Conservation (phyloP, 2,888 invertebrate genomes). For the Galeopsomyia nigrocyanea region DNA sequence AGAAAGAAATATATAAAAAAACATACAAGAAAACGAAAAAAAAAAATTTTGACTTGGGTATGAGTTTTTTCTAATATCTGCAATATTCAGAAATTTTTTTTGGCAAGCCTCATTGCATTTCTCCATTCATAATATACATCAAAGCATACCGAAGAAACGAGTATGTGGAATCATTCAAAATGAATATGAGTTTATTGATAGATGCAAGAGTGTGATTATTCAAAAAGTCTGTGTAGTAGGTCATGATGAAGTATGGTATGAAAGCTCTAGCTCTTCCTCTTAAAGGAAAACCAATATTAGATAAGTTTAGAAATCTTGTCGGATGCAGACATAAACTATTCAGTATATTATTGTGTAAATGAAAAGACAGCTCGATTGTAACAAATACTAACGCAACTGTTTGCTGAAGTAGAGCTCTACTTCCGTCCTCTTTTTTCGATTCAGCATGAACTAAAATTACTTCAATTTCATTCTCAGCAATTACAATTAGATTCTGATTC, state of each 20-base stretch:
- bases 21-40: too few species aligned
- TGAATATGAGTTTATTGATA: constrained; percentile 29
- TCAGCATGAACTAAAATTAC: not conserved
- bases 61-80: constrained; percentile 31
- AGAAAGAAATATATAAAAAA: too few species aligned
- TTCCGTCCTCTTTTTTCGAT: constrained; percentile 44
- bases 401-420: constrained; percentile 45
- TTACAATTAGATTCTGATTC: constrained; percentile 7
- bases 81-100: constrained; percentile 29
- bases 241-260: constrained; percentile 23
- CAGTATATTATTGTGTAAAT: constrained; percentile 42
- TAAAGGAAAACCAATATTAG: constrained; percentile 39
- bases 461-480: not conserved
- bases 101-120: constrained; percentile 31
- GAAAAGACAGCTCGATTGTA: constrained; percentile 39
- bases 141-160: constrained; percentile 18
- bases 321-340: constrained; percentile 41
- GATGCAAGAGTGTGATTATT: constrained; percentile 38
- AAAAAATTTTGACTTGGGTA: constrained; percentile 19
- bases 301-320: constrained; percentile 39
- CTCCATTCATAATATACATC: constrained; percentile 36
- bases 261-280: constrained; percentile 38
- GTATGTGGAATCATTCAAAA: constrained; percentile 26
- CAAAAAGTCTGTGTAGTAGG: constrained; percentile 37
- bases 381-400: constrained; percentile 39